phyloP scores from a whole-genome alignment of 2,113 vertebrate genomes.

The Hyperoodon ampullatus region DNA sequence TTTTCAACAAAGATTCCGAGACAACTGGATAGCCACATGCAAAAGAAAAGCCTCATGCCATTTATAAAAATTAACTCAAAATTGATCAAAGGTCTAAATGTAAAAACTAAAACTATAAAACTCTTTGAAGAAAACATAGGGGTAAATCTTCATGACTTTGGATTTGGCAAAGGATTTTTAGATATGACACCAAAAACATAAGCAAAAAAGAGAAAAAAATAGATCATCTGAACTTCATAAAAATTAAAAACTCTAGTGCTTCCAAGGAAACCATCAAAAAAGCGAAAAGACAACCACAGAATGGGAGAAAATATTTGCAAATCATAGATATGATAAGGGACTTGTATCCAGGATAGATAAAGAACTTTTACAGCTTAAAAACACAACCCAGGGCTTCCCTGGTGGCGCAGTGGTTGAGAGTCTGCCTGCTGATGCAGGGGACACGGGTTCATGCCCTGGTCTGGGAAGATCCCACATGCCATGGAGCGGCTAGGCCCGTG shows the following conservation, averaged over 20 bases:
- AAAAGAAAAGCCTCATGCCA: background rate
- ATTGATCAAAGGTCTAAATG: background rate
- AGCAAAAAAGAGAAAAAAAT: background rate
- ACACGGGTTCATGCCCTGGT: too few relatives aligned
- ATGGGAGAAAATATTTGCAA: background rate
- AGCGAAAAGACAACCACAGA: background rate
- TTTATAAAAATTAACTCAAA: background rate
- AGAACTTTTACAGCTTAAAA: background rate
- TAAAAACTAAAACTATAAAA: background rate
- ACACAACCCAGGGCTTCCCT: background rate
- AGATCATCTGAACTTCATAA: background rate
- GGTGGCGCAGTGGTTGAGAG: too few relatives aligned
- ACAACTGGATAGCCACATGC: background rate
- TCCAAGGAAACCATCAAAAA: background rate
- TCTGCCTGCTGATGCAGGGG: too few relatives aligned
- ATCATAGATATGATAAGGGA: background rate
- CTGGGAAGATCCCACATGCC: too few relatives aligned
- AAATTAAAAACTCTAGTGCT: background rate
- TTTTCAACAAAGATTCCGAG: background rate
- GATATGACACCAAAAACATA: background rate
- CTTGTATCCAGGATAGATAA: background rate
- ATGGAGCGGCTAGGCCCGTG: too few relatives aligned
- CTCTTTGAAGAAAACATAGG: background rate
- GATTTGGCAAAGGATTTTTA: background rate
- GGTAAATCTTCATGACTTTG: background rate